Conservation (phyloP, 1,140 invertebrate species). For the Hestina assimilis region DNA sequence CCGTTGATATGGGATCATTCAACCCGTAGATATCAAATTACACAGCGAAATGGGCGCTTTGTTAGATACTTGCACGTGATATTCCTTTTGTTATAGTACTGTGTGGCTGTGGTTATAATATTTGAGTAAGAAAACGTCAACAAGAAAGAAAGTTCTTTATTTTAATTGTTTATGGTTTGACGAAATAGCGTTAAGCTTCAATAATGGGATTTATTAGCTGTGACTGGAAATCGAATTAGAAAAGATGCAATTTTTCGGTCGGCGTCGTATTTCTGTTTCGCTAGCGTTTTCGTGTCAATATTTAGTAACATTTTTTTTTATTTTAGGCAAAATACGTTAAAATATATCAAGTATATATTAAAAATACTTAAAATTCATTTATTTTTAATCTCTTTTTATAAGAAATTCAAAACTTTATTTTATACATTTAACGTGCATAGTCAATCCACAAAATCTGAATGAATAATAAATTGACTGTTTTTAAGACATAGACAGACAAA, state of each 20-base stretch:
- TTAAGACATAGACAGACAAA: no score
- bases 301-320: conserved; percentile 8
- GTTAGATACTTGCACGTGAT: conserved; percentile 71
- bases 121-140: no score
- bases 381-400: no score
- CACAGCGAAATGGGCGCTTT: conserved; percentile 69
- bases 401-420: no score
- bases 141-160: no score
- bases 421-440: no score
- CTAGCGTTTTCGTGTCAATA: conserved; percentile 43
- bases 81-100: conserved; percentile 14
- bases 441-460: no score
- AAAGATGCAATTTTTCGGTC: conserved; percentile 69
- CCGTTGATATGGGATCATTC: conserved; percentile 76
- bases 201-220: conserved; percentile 34
- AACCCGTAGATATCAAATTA: conserved; percentile 74
- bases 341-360: no score
- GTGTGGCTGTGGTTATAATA: neutral
- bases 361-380: no score
- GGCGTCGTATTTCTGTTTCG: conserved; percentile 48
- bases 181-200: neutral
- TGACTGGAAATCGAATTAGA: conserved; percentile 71
- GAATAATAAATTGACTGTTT: no score
- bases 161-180: neutral
- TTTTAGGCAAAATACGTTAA: no score